Percentiles rank a stretch among this genome's conserved stretches.
phyloP scores from a whole-genome alignment of 2,797 vertebrate species.

The Rhabdomys pumilio region DNA sequence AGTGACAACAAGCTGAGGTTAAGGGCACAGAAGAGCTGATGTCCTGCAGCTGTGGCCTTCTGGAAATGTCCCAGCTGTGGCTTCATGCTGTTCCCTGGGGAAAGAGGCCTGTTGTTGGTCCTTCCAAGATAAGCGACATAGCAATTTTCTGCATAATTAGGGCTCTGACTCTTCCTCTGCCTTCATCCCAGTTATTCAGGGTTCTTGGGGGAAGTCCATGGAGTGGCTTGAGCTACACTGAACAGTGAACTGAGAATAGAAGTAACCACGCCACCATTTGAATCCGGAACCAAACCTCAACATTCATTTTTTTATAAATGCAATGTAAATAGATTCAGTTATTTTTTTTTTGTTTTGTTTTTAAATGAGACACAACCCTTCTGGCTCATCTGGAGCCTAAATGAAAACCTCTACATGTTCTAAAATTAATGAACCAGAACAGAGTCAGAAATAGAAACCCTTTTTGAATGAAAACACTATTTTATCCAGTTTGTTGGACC shows the following conservation, averaged over 20 bases:
- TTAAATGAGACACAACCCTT: conserved; percentile 66
- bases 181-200: conserved; percentile 55
- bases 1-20: not conserved
- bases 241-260: conserved; percentile 46
- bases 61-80: conserved; percentile 40
- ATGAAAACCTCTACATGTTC: conserved; percentile 68
- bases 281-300: conserved; percentile 41
- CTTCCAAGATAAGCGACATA: conserved; percentile 30
- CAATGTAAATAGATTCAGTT: conserved; percentile 66
- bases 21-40: not conserved
- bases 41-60: conserved; percentile 35
- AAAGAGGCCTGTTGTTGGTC: conserved; percentile 30
- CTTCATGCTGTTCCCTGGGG: not conserved
- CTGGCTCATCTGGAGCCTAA: conserved; percentile 61
- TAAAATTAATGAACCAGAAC: conserved; percentile 78
- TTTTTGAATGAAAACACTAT: conserved; percentile 75
- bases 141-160: conserved; percentile 53
- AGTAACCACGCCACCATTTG: not conserved
- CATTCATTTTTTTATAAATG: conserved; percentile 74
- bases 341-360: conserved; percentile 75
- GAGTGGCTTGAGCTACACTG: conserved; percentile 28
- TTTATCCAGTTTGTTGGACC: conserved; percentile 61
- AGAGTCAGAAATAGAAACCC: conserved; percentile 72
- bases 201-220: conserved; percentile 73
- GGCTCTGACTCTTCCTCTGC: conserved; percentile 25